Percentiles rank a stretch among this genome's conserved stretches.
These are phyloP conservation scores for Crossocerus cetratus DNA, from an alignment of 2,888 invertebrate genomes.

Conservation along the genomic window DNA sequence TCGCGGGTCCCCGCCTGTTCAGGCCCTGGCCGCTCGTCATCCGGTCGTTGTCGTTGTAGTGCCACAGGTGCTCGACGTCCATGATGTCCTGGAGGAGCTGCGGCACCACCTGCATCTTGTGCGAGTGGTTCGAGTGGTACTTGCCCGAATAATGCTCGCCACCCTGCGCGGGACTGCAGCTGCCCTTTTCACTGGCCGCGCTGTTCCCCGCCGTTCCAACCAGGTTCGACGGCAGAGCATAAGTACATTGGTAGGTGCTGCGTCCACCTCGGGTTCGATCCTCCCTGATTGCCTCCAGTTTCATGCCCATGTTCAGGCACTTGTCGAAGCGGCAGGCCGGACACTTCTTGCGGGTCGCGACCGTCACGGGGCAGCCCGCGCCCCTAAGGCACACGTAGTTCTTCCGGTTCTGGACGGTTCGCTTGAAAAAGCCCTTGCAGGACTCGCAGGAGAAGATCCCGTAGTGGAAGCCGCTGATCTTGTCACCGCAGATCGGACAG, in stretches of 20 bases:
- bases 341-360: constrained; percentile 96
- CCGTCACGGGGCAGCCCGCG: constrained; percentile 93
- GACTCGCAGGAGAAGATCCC: constrained; percentile 99
- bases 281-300: constrained; percentile 96
- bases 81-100: constrained; percentile 88
- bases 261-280: constrained; percentile 96
- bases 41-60: constrained; percentile 90
- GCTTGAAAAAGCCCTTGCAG: constrained; percentile 98
- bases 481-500: constrained; percentile 96
- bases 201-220: constrained; percentile 78
- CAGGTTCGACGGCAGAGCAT: constrained; percentile 86
- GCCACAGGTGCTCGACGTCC: constrained; percentile 97
- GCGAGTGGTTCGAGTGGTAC: constrained; percentile 74
- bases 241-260: constrained; percentile 97
- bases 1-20: too few species aligned
- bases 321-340: constrained; percentile 98
- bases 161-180: constrained; percentile 73
- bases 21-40: constrained; percentile 79
- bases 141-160: constrained; percentile 71
- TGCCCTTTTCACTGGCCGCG: constrained; percentile 77
- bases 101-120: constrained; percentile 73
- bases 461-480: constrained; percentile 98
- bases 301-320: constrained; percentile 97
- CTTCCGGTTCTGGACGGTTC: constrained; percentile 98
- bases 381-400: constrained; percentile 96